phyloP scores from a whole-genome alignment of 2,113 vertebrate genomes.

The Ranitomeya imitator region DNA sequence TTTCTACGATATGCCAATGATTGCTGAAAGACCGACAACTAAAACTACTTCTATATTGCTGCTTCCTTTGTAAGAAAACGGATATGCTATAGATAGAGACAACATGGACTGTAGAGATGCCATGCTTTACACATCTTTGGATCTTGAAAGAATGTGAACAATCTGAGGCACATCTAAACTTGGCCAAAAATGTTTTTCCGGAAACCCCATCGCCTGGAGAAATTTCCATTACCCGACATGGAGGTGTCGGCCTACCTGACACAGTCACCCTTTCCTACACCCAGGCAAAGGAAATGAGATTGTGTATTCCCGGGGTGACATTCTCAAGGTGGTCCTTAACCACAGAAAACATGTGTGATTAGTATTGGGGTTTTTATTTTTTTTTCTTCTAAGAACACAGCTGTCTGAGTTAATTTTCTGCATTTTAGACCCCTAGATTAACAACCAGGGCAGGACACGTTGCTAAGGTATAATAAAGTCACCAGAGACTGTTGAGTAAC shows the following conservation, averaged over 20 bases:
- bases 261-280: background rate
- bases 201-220: background rate
- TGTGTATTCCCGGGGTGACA: background rate
- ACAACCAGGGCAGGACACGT: conserved; percentile 50
- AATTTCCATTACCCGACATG: background rate
- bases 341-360: conserved; percentile 50
- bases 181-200: background rate
- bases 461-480: conserved; percentile 49
- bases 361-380: conserved; percentile 48
- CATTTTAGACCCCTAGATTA: conserved; percentile 35
- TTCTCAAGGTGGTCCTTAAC: background rate
- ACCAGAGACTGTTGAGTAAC: conserved; percentile 47
- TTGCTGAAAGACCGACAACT: too few species aligned
- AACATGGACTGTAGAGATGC: too few species aligned
- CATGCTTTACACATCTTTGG: background rate
- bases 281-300: conserved; percentile 32
- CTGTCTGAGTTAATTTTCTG: conserved; percentile 59
- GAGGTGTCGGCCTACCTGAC: background rate
- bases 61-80: too few species aligned
- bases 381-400: conserved; percentile 30
- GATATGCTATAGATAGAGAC: too few species aligned
- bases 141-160: background rate
- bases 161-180: background rate
- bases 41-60: too few species aligned
- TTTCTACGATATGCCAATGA: too few species aligned